phyloP scores from a whole-genome alignment of 2,888 invertebrate species.

The Silvanus unidentatus region DNA sequence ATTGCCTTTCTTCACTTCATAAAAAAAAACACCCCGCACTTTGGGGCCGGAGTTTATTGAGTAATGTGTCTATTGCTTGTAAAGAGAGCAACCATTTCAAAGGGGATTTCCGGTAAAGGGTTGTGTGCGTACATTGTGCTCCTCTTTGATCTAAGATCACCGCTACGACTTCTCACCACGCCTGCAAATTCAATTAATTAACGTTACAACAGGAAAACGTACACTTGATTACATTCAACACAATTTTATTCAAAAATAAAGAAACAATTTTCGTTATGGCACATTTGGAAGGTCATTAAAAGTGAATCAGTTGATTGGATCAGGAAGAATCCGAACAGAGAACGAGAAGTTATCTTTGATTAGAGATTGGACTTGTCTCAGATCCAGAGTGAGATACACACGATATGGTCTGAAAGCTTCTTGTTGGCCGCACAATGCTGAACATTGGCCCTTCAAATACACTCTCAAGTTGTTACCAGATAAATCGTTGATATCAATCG shows the following conservation, averaged over 20 bases:
- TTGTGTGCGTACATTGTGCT: conserved; percentile 13
- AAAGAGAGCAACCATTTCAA: conserved; percentile 3
- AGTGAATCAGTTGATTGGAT: no score
- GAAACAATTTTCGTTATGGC: no score
- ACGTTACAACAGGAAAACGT: conserved; percentile 1
- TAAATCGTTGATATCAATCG: conserved; percentile 34
- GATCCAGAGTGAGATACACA: conserved; percentile 13
- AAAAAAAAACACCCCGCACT: no score
- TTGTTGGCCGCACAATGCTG: conserved; percentile 10
- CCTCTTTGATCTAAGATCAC: conserved; percentile 27
- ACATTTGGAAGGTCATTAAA: no score
- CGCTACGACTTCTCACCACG: conserved; percentile 23
- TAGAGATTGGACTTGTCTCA: conserved; percentile 16
- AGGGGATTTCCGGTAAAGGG: conserved; percentile 7
- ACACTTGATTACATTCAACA: no score
- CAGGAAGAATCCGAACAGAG: neutral
- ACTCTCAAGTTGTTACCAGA: conserved; percentile 22
- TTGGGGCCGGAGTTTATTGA: no score
- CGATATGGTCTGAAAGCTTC: conserved; percentile 18
- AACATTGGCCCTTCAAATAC: conserved; percentile 24
- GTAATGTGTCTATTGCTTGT: conserved; percentile 1
- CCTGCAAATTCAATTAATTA: conserved; percentile 27
- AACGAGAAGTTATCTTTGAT: conserved; percentile 16
- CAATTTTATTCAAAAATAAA: no score
- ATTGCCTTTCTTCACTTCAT: no score